Percentiles rank a stretch among this genome's conserved stretches.
These are phyloP conservation scores for Aleiodes alternator DNA, from an alignment of 2,888 invertebrate genomes.

Conservation along the genomic window DNA sequence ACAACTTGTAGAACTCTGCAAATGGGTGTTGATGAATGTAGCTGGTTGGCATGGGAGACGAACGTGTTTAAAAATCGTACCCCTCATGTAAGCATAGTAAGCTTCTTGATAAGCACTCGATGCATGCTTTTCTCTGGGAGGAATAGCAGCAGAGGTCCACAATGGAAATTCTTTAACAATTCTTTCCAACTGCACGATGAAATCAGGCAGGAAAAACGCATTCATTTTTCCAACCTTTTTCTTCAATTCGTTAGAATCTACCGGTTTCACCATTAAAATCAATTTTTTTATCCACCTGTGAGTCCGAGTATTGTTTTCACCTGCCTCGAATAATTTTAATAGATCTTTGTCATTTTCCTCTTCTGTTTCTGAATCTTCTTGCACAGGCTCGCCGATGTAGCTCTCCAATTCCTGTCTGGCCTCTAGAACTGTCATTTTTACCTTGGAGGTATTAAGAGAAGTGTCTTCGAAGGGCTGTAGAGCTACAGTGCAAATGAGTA, in stretches of 20 bases:
- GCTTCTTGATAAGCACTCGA: conserved; percentile 44
- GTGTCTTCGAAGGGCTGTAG: conserved; percentile 34
- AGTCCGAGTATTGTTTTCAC: conserved; percentile 17
- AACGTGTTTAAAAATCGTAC: conserved; percentile 21
- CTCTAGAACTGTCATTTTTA: not conserved
- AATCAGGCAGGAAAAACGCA: conserved; percentile 38
- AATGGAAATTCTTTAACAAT: conserved; percentile 44
- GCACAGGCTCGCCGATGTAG: not conserved
- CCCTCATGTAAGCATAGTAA: conserved; percentile 35
- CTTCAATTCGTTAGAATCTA: not conserved
- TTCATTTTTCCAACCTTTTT: conserved; percentile 23
- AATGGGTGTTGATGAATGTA: conserved; percentile 22
- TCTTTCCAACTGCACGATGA: conserved; percentile 33
- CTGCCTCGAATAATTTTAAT: not conserved
- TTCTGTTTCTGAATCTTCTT: not conserved
- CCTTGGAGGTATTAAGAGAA: not conserved
- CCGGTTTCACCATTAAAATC: conserved; percentile 6
- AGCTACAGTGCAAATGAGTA: conserved; percentile 33
- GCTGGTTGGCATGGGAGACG: conserved; percentile 27
- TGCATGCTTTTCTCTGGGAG: conserved; percentile 27
- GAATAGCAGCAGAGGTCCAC: conserved; percentile 42
- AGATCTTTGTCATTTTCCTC: not conserved
- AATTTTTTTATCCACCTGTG: conserved; percentile 16
- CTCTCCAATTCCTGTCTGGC: not conserved
- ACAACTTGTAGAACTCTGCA: conserved; percentile 37